Percentiles rank a stretch among this genome's conserved stretches.
These are phyloP conservation scores for Harpegnathos saltator DNA, from an alignment of 1,140 invertebrate species.

Conservation along the genomic window DNA sequence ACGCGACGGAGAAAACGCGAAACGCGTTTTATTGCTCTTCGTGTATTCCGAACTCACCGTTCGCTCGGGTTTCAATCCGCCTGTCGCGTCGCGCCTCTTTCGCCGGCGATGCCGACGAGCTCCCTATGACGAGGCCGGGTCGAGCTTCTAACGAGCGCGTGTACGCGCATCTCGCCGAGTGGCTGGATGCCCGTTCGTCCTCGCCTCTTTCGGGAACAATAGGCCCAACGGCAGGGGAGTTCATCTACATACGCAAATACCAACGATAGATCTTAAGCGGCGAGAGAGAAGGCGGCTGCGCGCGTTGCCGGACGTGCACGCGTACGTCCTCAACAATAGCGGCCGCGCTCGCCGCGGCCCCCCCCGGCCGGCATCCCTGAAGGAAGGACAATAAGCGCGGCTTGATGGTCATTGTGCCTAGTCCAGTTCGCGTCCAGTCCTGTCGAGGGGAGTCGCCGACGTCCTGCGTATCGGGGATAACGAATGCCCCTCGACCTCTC, in stretches of 20 bases:
- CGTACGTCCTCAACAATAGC: slow-evolving; percentile 78
- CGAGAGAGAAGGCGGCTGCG: slow-evolving; percentile 65
- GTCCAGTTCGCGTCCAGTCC: slow-evolving; percentile 70
- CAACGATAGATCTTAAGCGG: slow-evolving; percentile 81
- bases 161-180: slow-evolving; percentile 64
- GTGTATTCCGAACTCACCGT: neutral
- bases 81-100: neutral
- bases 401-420: slow-evolving; percentile 83
- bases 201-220: slow-evolving; percentile 78
- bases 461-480: slow-evolving; percentile 2
- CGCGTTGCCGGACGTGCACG: slow-evolving; percentile 70
- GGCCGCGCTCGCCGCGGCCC: slow-evolving; percentile 50
- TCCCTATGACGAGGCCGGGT: too few species aligned
- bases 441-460: slow-evolving; percentile 16
- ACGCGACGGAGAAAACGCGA: too few species aligned
- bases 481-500: slow-evolving; percentile 13
- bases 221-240: slow-evolving; percentile 71
- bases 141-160: slow-evolving; percentile 70
- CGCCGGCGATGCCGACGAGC: slow-evolving; percentile 13
- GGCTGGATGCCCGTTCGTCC: slow-evolving; percentile 54
- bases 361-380: slow-evolving; percentile 67
- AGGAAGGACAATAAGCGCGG: slow-evolving; percentile 82
- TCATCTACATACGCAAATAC: slow-evolving; percentile 83
- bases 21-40: too few species aligned
- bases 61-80: neutral